Evolutionary conservation across 2,888 invertebrate genomes (phyloP).

Genomic region (Merodon equestris): DNA sequence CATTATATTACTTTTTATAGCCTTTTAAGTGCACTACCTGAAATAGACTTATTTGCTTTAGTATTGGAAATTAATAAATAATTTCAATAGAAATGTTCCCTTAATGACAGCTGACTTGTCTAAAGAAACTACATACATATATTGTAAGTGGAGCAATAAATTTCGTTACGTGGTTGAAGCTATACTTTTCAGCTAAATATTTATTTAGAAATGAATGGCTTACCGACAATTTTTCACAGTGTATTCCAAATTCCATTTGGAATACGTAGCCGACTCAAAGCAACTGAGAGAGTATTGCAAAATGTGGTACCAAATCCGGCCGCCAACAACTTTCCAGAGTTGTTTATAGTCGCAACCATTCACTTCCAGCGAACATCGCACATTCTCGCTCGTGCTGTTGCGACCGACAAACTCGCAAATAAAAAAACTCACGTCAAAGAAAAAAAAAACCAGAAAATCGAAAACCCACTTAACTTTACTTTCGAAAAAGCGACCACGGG

Average conservation of each 20-base stretch:
- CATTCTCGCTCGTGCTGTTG: constrained; percentile 23
- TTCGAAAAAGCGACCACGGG: constrained; percentile 37
- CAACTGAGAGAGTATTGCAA: constrained; percentile 25
- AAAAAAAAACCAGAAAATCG: constrained; percentile 4
- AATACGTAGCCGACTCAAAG: background rate
- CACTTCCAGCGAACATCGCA: constrained; percentile 49
- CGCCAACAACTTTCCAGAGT: constrained; percentile 35
- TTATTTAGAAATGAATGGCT: too few species aligned
- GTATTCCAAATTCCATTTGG: constrained; percentile 5
- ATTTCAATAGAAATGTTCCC: too few species aligned
- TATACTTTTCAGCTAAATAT: too few species aligned
- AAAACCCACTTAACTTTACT: constrained; percentile 49
- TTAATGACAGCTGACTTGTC: too few species aligned
- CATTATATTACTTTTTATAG: too few species aligned
- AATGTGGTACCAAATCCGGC: constrained; percentile 20
- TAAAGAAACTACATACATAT: too few species aligned
- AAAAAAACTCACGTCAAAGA: background rate
- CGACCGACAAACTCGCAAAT: background rate
- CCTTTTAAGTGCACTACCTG: too few species aligned
- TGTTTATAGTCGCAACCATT: constrained; percentile 37
- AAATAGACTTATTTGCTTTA: too few species aligned
- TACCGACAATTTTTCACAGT: constrained; percentile 15
- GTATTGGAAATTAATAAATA: too few species aligned
- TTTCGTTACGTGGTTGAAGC: too few species aligned
- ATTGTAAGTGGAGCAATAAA: too few species aligned